Conservation (phyloP, 1,140 invertebrate species). For the Zelostemma sp. region DNA sequence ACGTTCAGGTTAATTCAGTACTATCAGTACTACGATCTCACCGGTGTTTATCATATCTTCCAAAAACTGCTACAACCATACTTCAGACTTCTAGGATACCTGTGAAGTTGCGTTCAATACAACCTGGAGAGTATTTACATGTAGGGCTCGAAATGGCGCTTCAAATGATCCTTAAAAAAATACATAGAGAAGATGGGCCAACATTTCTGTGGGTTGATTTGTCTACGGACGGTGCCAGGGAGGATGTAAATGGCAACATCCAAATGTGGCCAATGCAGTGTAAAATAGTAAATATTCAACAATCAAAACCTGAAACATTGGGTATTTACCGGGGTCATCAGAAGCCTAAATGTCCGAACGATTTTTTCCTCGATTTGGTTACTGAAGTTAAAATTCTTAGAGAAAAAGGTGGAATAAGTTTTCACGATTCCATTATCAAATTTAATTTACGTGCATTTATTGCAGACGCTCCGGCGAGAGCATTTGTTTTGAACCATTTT, state of each 20-base stretch:
- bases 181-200: conserved; percentile 9
- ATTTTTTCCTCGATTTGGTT: conserved; percentile 21
- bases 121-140: conserved; percentile 21
- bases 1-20: too few species aligned
- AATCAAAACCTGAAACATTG: conserved; percentile 10
- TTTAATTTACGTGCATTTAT: conserved; percentile 29
- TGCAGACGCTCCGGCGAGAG: conserved; percentile 35
- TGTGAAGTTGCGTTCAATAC: not conserved
- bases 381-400: conserved; percentile 10
- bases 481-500: conserved; percentile 20
- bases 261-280: conserved; percentile 28
- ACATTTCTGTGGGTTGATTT: conserved; percentile 13
- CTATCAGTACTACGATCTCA: too few species aligned
- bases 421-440: conserved; percentile 13
- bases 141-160: conserved; percentile 14
- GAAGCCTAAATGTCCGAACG: not conserved
- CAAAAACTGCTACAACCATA: too few species aligned
- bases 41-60: too few species aligned
- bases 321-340: conserved; percentile 12
- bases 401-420: conserved; percentile 14
- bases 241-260: not conserved
- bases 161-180: too few species aligned
- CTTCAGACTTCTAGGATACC: conserved; percentile 16
- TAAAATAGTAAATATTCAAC: conserved; percentile 13
- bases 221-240: conserved; percentile 15